These are phyloP conservation scores for Syrista parreyssii DNA, from an alignment of 2,888 invertebrate species.

Conservation along the genomic window DNA sequence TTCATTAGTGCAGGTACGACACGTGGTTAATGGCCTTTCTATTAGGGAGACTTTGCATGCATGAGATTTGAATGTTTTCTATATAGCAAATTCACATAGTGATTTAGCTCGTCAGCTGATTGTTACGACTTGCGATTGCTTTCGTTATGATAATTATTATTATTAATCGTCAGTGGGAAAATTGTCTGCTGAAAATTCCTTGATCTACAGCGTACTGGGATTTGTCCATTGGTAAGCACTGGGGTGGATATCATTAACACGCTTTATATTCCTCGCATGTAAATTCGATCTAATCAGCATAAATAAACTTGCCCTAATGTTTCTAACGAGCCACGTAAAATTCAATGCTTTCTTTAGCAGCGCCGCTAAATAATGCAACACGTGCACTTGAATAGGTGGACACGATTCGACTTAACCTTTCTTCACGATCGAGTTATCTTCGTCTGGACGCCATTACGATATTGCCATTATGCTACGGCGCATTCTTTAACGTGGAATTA, in stretches of 20 bases:
- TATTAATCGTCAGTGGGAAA: background rate
- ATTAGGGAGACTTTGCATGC: background rate
- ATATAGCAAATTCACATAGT: no score
- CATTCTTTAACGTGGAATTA: background rate
- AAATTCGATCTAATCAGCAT: constrained; percentile 34
- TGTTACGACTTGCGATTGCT: background rate
- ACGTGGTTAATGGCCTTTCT: background rate
- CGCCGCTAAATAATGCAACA: constrained; percentile 13
- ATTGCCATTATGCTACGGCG: background rate
- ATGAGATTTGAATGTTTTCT: no score
- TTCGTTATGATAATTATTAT: background rate
- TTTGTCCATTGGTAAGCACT: background rate
- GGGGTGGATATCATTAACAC: constrained; percentile 20
- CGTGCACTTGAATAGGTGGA: constrained; percentile 15
- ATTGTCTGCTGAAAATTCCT: background rate
- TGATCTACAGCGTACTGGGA: background rate
- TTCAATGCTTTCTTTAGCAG: background rate
- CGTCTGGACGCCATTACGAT: background rate
- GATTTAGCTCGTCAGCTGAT: background rate
- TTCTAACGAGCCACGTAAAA: constrained; percentile 31
- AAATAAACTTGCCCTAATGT: constrained; percentile 23
- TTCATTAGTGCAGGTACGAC: background rate
- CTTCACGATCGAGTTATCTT: constrained; percentile 6
- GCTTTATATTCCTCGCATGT: constrained; percentile 23
- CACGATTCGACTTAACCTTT: constrained; percentile 17